A percentile compares a stretch with the other conserved stretches of the same genome.
These are phyloP conservation scores for Epistrophe grossulariae DNA, from an alignment of 2,888 invertebrate species.

Conservation along the genomic window DNA sequence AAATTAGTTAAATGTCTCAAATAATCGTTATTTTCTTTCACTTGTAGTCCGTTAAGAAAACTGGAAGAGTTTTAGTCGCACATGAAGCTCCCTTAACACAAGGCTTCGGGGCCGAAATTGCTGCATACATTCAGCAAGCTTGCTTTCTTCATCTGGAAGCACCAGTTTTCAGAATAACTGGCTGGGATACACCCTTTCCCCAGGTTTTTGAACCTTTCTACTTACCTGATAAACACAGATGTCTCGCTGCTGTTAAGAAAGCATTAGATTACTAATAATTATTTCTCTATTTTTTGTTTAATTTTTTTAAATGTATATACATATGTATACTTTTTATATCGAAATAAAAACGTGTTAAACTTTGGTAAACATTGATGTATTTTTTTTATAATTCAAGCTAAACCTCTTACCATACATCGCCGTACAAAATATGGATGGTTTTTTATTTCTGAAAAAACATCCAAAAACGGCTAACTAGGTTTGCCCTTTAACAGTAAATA, in stretches of 20 bases:
- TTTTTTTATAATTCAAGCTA: no score
- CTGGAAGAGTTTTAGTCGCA: constrained; percentile 94
- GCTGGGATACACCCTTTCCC: constrained; percentile 99
- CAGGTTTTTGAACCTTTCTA: constrained; percentile 98
- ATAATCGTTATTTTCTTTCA: not conserved
- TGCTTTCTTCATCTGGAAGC: constrained; percentile 98
- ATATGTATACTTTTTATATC: not conserved
- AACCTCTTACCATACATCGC: no score
- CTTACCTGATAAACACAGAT: constrained; percentile 96
- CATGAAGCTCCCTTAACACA: constrained; percentile 98
- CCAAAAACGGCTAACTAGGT: no score
- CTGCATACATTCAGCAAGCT: constrained; percentile 95
- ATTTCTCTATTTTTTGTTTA: constrained; percentile 3
- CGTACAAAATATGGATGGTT: no score
- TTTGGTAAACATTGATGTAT: not conserved
- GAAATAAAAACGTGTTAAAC: not conserved
- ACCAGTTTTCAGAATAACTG: constrained; percentile 93
- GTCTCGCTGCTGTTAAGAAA: constrained; percentile 91
- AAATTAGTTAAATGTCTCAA: no score
- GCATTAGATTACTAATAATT: constrained; percentile 88
- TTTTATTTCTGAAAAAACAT: no score
- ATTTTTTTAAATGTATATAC: not conserved
- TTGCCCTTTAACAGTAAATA: no score
- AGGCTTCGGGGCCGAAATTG: constrained; percentile 98
- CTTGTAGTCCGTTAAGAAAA: constrained; percentile 96